phyloP scores from a whole-genome alignment of 1,140 invertebrate genomes.

The Xylocopa sonorina region DNA sequence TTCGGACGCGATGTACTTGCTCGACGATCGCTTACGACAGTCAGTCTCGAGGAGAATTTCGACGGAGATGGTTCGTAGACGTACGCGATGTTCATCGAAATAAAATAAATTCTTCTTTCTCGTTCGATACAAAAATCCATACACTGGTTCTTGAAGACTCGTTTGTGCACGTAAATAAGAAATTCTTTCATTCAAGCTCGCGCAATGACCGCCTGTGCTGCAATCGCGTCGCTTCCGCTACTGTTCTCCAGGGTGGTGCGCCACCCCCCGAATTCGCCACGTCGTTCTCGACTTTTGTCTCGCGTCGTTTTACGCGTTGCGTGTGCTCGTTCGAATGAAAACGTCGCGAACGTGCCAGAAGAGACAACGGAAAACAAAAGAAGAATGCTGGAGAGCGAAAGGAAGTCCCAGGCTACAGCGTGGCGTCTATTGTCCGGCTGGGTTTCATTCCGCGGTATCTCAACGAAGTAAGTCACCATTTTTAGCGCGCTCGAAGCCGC shows the following conservation, averaged over 20 bases:
- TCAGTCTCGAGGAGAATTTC: no score
- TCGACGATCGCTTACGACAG: no score
- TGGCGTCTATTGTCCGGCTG: slow-evolving; percentile 14
- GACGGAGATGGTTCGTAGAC: no score
- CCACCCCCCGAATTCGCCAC: not conserved
- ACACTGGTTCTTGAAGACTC: no score
- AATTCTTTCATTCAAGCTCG: no score
- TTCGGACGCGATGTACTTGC: no score
- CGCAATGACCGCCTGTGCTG: no score
- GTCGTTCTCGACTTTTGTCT: not conserved
- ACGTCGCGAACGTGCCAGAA: not conserved
- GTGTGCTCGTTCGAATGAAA: slow-evolving; percentile 20
- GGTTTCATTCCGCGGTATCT: not conserved
- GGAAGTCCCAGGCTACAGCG: not conserved
- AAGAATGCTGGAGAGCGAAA: slow-evolving; percentile 14
- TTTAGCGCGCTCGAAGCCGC: not conserved
- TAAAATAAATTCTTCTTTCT: no score
- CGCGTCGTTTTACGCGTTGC: not conserved
- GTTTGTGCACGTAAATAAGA: no score
- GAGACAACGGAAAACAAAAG: slow-evolving; percentile 6
- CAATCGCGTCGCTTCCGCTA: not conserved
- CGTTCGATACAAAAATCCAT: no score
- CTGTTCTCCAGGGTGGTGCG: slow-evolving; percentile 4
- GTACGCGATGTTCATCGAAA: no score
- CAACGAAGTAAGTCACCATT: slow-evolving; percentile 20